Evolutionary conservation across 2,888 invertebrate species (phyloP), one percentile per base, ranked within the genome.

Genomic region (Laothoe populi): DNA sequence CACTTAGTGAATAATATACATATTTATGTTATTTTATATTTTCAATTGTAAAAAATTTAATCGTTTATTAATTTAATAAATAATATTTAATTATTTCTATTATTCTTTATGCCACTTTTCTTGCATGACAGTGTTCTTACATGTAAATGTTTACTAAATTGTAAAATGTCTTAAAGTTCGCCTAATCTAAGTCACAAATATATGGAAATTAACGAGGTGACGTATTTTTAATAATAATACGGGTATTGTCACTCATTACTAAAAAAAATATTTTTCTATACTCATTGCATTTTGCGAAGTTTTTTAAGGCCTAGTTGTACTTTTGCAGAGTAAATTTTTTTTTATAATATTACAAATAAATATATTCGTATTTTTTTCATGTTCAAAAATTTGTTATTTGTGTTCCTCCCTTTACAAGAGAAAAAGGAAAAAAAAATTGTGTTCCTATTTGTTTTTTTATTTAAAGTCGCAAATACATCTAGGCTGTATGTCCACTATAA

Each of bases 211-310:
- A 48, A 48, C 23, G 11, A 35, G 11, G 53, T 35, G 31, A 19
- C 19, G 35, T 60, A 62, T 66, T 61, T 48, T 49, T 67, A 62
- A 60, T 62, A 61, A 57, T 62, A 19, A 66, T 70, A 69, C 69
- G 68, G 68, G 68, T 68, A 69, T 67, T 53, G 35, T 53, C 31
- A 53, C 35, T 35, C 53, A 53, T 53, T 53, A 53, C 53, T 67
- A 53, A 23, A 63, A 64, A 57, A 38, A 67, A 67, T 66, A 57
- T 64, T 64, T 63, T 65, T 57, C 35, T 53, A 53, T 35, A 49
- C 31, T 53, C 53, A 53, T 49, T 23, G 24, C 16, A 53, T 64
- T 26, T 60, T 63, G 59, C 73, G n/a, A n/a, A 72, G 66, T 70
- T 66, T 57, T 67, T 58, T 64, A 62, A 60, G 65, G 67, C 62